Conservation (phyloP, 2,797 vertebrate genomes). For the Poeciliopsis infans region DNA sequence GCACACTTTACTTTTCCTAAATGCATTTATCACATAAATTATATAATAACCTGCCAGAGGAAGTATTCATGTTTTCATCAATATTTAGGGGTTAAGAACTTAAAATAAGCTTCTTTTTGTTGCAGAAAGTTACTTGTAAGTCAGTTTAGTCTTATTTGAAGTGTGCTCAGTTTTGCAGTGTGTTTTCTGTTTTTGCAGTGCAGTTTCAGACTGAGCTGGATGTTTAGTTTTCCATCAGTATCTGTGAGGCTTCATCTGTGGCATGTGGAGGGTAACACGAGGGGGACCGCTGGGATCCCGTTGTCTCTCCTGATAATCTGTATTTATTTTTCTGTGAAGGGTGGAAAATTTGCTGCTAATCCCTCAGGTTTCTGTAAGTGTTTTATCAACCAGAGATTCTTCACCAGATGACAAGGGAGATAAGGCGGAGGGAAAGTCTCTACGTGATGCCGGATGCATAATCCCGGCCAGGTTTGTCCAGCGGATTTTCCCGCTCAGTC, state of each 20-base stretch:
- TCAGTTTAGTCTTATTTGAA: too few relatives aligned
- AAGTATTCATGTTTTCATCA: too few relatives aligned
- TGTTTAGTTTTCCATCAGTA: conserved; percentile 34
- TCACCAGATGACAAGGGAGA: conserved; percentile 58
- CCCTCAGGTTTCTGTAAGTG: conserved; percentile 64
- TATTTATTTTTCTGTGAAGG: conserved; percentile 81
- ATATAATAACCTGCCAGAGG: background rate
- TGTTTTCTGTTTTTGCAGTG: too few relatives aligned
- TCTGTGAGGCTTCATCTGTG: conserved; percentile 62
- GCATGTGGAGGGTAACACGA: conserved; percentile 44
- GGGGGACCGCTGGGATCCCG: conserved; percentile 59
- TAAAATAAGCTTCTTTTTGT: too few relatives aligned
- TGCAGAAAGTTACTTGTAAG: too few relatives aligned
- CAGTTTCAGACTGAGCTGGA: background rate
- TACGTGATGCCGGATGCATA: conserved; percentile 59
- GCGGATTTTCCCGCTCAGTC: conserved; percentile 38
- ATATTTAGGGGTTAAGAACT: too few relatives aligned
- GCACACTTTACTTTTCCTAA: background rate
- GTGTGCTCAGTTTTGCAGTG: too few relatives aligned
- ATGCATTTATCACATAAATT: background rate
- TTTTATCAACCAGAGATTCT: conserved; percentile 72
- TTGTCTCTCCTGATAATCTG: conserved; percentile 77
- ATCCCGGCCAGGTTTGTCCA: conserved; percentile 45
- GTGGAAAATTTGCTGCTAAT: conserved; percentile 76
- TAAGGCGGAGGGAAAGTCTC: conserved; percentile 38